These are phyloP conservation scores for Pelusios castaneus DNA, from an alignment of 2,113 vertebrate species.

Conservation along the genomic window DNA sequence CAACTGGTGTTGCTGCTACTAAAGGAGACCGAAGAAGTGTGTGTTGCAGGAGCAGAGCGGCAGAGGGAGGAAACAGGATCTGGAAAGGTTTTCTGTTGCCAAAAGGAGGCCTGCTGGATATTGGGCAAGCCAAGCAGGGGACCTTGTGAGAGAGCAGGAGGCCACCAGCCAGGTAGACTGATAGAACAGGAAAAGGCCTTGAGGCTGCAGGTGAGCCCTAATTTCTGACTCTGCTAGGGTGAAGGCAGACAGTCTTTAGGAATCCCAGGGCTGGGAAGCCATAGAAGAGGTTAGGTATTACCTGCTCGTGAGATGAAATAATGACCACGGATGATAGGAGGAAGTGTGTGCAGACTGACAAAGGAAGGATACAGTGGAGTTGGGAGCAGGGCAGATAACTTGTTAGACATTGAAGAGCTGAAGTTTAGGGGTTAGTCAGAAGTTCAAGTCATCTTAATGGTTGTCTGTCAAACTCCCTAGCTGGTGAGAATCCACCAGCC, in stretches of 20 bases:
- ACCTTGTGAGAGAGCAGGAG: neutral
- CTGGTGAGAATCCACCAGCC: neutral
- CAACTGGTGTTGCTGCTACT: neutral
- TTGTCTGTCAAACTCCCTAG: neutral
- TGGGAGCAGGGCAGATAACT: neutral
- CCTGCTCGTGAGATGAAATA: neutral
- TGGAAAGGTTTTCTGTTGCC: neutral
- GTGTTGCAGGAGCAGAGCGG: neutral
- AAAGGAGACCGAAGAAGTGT: neutral
- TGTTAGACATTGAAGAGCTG: neutral
- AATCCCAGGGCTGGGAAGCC: neutral
- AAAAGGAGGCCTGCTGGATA: neutral
- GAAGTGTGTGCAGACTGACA: neutral
- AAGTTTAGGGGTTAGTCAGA: neutral
- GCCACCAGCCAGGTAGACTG: neutral
- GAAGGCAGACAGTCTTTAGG: neutral
- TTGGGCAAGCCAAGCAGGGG: neutral
- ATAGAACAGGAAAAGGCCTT: neutral
- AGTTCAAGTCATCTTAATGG: neutral
- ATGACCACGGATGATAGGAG: neutral
- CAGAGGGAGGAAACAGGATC: neutral
- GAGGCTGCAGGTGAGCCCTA: neutral
- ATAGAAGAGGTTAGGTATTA: neutral
- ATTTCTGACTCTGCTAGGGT: neutral
- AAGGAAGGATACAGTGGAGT: rapidly evolving